These are phyloP conservation scores for Brachirus orientalis DNA, from an alignment of 2,113 vertebrate species.

Conservation along the genomic window DNA sequence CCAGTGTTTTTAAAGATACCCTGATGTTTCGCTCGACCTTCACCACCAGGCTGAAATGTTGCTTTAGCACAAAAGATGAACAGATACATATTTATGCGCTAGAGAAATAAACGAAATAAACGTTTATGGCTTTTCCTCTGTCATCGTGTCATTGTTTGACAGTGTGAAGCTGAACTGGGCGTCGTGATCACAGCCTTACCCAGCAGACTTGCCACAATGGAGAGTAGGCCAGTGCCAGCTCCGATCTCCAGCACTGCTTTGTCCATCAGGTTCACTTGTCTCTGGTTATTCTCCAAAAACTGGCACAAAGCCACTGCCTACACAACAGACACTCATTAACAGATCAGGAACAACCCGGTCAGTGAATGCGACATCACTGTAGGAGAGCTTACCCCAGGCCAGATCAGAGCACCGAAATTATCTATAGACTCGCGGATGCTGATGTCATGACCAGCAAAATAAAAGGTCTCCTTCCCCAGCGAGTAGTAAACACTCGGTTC, in stretches of 20 bases:
- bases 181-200: slow-evolving; percentile 61
- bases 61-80: slow-evolving; percentile 11
- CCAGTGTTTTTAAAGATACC: slow-evolving; percentile 17
- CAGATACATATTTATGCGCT: not conserved
- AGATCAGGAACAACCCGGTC: not conserved
- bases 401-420: slow-evolving; percentile 76
- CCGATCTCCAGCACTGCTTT: slow-evolving; percentile 93
- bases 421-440: slow-evolving; percentile 78
- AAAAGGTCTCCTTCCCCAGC: slow-evolving; percentile 67
- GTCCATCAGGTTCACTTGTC: slow-evolving; percentile 86
- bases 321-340: slow-evolving; percentile 22
- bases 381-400: slow-evolving; percentile 74
- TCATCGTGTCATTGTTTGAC: not conserved
- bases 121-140: not conserved
- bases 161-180: not conserved
- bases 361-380: not conserved
- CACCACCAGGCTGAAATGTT: not conserved
- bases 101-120: not conserved
- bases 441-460: slow-evolving; percentile 75
- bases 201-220: slow-evolving; percentile 75
- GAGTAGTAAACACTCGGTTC: slow-evolving; percentile 66
- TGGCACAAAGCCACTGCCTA: slow-evolving; percentile 90
- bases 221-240: slow-evolving; percentile 90
- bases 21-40: not conserved
- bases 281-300: slow-evolving; percentile 90